phyloP scores from a whole-genome alignment of 1,140 invertebrate genomes.

The Drosophila biarmipes region DNA sequence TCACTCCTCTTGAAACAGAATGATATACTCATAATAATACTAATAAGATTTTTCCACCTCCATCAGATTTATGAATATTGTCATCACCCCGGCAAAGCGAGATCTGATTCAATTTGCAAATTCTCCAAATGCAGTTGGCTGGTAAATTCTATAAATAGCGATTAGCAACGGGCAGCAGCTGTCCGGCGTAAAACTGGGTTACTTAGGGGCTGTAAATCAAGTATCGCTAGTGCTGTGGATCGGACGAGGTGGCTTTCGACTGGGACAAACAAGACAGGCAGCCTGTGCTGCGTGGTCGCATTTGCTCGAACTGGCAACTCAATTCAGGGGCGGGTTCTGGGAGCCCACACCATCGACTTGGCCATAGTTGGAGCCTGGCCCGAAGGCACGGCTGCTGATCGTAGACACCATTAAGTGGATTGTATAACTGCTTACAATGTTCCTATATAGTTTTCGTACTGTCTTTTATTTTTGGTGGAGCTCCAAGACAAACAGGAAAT shows the following conservation, averaged over 20 bases:
- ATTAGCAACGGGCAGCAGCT: slow-evolving; percentile 66
- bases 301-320: slow-evolving; percentile 3
- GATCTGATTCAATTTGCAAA: slow-evolving; percentile 14
- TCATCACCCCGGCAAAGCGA: neutral
- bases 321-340: slow-evolving; percentile 41
- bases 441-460: slow-evolving; percentile 24
- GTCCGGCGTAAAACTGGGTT: slow-evolving; percentile 67
- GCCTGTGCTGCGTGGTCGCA: slow-evolving; percentile 37
- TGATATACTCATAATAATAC: no score
- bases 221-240: slow-evolving; percentile 1
- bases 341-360: slow-evolving; percentile 39
- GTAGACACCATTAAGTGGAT: slow-evolving; percentile 38
- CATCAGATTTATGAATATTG: neutral
- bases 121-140: slow-evolving; percentile 28
- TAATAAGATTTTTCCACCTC: neutral
- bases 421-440: slow-evolving; percentile 58
- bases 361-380: slow-evolving; percentile 28
- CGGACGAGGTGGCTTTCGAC: slow-evolving; percentile 38
- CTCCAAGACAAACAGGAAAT: slow-evolving; percentile 72
- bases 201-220: slow-evolving; percentile 52
- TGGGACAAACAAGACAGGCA: slow-evolving; percentile 64
- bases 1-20: no score
- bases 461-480: slow-evolving; percentile 29
- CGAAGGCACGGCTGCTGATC: slow-evolving; percentile 23
- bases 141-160: slow-evolving; percentile 66